phyloP scores from a whole-genome alignment of 2,888 invertebrate species.

The Troides oblongomaculatus region DNA sequence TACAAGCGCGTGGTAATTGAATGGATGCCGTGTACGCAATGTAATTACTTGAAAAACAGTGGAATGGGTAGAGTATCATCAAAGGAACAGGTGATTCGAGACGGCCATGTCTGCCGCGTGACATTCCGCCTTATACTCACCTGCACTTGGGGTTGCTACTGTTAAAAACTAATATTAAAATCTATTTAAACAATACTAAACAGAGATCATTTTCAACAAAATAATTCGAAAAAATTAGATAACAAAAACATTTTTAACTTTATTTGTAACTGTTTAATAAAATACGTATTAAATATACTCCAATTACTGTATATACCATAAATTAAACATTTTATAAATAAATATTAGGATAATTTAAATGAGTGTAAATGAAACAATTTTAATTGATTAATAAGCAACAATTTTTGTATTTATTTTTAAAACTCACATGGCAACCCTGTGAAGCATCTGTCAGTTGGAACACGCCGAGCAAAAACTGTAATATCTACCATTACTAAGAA shows the following conservation, averaged over 20 bases:
- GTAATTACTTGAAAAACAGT: conserved; percentile 25
- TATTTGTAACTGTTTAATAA: no score
- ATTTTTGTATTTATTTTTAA: no score
- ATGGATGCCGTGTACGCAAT: conserved; percentile 14
- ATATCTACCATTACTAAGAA: conserved; percentile 40
- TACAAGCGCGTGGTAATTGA: conserved; percentile 20
- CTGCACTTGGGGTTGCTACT: conserved; percentile 15
- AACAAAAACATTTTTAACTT: no score
- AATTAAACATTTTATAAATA: no score
- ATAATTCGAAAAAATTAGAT: no score
- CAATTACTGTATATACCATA: no score
- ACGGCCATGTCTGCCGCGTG: conserved; percentile 35
- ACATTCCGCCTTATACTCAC: conserved; percentile 39
- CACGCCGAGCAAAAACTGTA: conserved; percentile 56
- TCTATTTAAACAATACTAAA: no score
- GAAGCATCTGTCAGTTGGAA: conserved; percentile 43
- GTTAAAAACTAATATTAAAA: not conserved
- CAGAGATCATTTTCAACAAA: no score
- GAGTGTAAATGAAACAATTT: no score
- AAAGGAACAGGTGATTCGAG: conserved; percentile 43
- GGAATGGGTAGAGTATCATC: conserved; percentile 28
- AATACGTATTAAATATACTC: no score
- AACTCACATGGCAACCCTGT: conserved; percentile 14
- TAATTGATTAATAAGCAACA: no score
- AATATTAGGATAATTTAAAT: no score